Conservation (phyloP, 2,113 vertebrate species). For the Calyptommatus sinebrachiatus region DNA sequence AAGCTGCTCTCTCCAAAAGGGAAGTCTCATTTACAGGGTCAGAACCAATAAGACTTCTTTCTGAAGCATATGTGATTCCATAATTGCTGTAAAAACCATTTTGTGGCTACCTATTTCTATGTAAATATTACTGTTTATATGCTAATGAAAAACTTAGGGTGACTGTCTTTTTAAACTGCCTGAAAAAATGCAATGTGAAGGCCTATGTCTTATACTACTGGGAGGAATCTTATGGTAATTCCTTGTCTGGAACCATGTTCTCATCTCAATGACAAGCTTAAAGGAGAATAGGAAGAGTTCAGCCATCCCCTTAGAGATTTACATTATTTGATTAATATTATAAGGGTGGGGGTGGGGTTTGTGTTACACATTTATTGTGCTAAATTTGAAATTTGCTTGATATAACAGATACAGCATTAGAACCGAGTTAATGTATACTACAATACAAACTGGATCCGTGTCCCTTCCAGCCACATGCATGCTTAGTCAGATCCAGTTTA, state of each 20-base stretch:
- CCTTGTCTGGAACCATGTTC: neutral
- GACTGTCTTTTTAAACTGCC: slow-evolving; percentile 36
- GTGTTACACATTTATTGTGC: too few relatives aligned
- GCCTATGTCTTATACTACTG: slow-evolving; percentile 3
- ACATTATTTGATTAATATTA: neutral
- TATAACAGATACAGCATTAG: too few relatives aligned
- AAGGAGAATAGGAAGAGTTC: slow-evolving; percentile 25
- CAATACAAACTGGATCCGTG: too few relatives aligned
- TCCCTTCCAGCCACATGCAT: too few relatives aligned
- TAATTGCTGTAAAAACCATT: slow-evolving; percentile 46
- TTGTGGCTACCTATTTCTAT: slow-evolving; percentile 48
- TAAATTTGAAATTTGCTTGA: too few relatives aligned
- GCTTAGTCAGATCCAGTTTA: too few relatives aligned
- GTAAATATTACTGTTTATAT: slow-evolving; percentile 50
- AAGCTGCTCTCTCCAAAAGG: slow-evolving; percentile 41
- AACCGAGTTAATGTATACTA: too few relatives aligned
- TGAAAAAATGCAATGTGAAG: slow-evolving; percentile 40
- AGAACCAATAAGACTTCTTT: slow-evolving; percentile 49
- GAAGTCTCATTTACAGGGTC: slow-evolving; percentile 51
- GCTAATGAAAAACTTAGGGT: slow-evolving; percentile 54
- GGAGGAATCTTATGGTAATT: slow-evolving; percentile 33
- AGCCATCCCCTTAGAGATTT: slow-evolving; percentile 21
- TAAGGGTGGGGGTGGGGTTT: neutral
- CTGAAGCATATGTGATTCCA: slow-evolving; percentile 53
- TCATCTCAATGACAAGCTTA: slow-evolving; percentile 40